Evolutionary conservation across 2,797 vertebrate species (phyloP), one percentile per base, ranked within the genome.

Genomic region (Podarcis lilfordi): DNA sequence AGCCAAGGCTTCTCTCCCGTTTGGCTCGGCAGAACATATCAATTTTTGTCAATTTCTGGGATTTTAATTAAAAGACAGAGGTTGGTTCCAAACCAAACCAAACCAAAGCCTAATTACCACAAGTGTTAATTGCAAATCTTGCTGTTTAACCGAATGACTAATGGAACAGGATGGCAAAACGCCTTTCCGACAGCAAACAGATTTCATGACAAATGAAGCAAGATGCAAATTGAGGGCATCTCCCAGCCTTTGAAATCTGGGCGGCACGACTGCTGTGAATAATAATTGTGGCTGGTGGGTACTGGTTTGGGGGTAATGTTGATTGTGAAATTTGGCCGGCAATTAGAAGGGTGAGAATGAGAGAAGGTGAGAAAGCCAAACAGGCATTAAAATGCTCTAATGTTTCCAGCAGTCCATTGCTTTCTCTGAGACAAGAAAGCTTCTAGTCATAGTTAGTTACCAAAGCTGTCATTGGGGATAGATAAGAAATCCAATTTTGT

Each of bases 51-150:
- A 84, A 0, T 82, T 89, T 89, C 91, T 84, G 88, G 86, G 90
- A 93, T 94, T 94, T 85, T 95, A 95, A 93, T 95, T 93, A 95
- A 95, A 96, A 92, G 91, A 91, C 91, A 90, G 92, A 88, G 91
- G 93, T 89, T 93, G 93, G 91, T 91, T 94, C 92, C 88, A 86
- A 92, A 92, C 89, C 79, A 89, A 94, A 93, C 90, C 75, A 91
- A 95, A 93, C 69, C 29, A 1, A 64, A 0, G 25, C 85, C 91
- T 93, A 95, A 96, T 96, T 96, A 95, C 94, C 91, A 92, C 92
- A 91, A 95, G 93, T 94, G 94, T 93, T 96, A 96, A 96, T 96
- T 96, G 94, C 92, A 92, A 94, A 92, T 92, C 92, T 94, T 93
- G 87, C 91, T 96, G 84, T 86, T 94, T 94, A 94, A 93, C 93